Evolutionary conservation across 2,797 vertebrate species (phyloP), one percentile per base, ranked within the genome.

Genomic region (Arnoldichthys spilopterus): DNA sequence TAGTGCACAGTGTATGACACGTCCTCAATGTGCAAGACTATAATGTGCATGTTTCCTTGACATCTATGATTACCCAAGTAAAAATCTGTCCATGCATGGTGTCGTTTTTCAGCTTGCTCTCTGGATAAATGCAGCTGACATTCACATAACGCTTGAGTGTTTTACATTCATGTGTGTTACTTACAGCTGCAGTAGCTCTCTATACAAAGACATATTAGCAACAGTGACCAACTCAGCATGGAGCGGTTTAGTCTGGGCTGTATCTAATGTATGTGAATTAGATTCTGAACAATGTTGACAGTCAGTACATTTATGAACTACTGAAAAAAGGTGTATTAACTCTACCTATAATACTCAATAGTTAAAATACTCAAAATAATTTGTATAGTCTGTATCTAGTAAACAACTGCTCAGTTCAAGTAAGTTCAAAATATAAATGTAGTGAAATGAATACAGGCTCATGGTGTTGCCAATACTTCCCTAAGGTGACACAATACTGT

Each of bases 391-490:
- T 51, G 49, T 51, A n/a, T 51, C 6, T 20, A n/a, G 18, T n/a
- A n/a, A 51, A 51, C 18, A 18, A n/a, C 18, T 51, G 30, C n/a
- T 45, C n/a, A n/a, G n/a, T n/a, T n/a, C n/a, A n/a, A n/a, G n/a
- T n/a, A n/a, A n/a, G n/a, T n/a, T n/a, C 49, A 32, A 34, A 70
- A 26, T 77, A 69, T 15, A 32, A 49, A 58, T 16, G 15, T 18
- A 18, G 2, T 59, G 12, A 58, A 1, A 32, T 6, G 11, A 32
- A 18, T 1, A 77, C 22, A 67, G 16, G n/a, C 22, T 28, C 22
- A 32, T 75, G 40, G 11, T 64, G 20, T 49, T 73, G 26, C 20
- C 45, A 7, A 24, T 6, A 22, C 45, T 47, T 47, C 13, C 13
- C 13, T 11, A 13, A 47, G 16, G 6, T 40, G 37, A 56, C 43